Conservation (phyloP, 2,797 vertebrate species). For the Pelochelys cantorii region DNA sequence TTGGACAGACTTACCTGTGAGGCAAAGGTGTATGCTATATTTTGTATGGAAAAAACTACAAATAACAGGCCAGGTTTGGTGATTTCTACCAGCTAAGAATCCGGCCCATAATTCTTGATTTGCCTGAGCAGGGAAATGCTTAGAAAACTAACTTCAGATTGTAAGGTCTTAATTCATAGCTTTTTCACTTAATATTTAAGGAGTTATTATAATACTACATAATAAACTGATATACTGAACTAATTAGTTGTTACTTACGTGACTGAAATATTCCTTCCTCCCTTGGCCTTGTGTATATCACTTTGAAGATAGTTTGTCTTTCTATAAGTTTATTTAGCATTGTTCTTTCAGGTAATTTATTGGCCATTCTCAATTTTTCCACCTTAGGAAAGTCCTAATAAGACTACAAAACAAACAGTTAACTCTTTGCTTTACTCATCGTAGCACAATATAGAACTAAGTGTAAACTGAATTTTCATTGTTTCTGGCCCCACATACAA, state of each 20-base stretch:
- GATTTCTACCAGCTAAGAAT: background rate
- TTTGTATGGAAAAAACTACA: background rate
- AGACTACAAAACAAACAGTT: background rate
- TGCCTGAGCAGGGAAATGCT: background rate
- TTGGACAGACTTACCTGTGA: background rate
- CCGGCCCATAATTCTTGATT: background rate
- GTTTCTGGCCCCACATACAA: constrained; percentile 33
- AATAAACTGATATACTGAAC: background rate
- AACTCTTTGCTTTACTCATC: background rate
- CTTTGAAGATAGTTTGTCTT: background rate
- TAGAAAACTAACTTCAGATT: background rate
- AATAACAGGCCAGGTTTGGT: background rate
- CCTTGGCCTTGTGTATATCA: background rate
- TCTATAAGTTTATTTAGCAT: background rate
- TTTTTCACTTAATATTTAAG: background rate
- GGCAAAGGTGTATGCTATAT: background rate
- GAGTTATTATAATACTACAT: background rate
- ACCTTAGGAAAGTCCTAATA: background rate
- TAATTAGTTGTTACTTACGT: background rate
- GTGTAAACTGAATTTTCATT: constrained; percentile 32
- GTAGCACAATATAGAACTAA: background rate
- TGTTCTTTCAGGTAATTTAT: background rate
- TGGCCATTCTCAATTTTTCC: background rate
- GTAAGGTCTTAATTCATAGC: background rate
- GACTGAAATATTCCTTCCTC: background rate